Evolutionary conservation across 2,113 vertebrate genomes (phyloP), one percentile per base, ranked within the genome.

Genomic region (Nothobranchius furzeri): DNA sequence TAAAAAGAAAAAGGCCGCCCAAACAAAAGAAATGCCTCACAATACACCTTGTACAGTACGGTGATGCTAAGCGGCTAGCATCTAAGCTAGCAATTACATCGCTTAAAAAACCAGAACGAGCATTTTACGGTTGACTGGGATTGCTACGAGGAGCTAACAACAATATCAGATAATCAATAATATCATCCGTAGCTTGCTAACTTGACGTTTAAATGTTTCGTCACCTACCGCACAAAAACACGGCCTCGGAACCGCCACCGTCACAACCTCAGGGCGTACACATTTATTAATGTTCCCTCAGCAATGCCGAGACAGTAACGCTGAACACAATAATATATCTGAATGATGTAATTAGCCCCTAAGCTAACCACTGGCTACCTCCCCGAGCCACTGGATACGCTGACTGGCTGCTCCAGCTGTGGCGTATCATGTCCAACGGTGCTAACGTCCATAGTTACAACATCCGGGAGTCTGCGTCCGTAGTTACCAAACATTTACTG

Each of bases 401-500:
- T 76, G 80, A 72, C 75, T 81, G 75, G 60, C 76, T 50, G 80
- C 64, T 54, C 79, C 86, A 81, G 71, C 80, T 80, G 70, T n/a
- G 76, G 58, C 11, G 70, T 61, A 73, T 75, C 30, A 75, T 15
- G 13, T 54, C 67, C 49, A 15, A 42, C 46, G 56, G 81, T 77
- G 52, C 53, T 70, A 46, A 65, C 25, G 65, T 59, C 83, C 81
- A 75, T 84, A 76, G 75, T 63, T 64, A 89, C 87, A 82, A 80
- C 83, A 81, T 86, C 85, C 83, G 68, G 85, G 58, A 56, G 1
- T 82, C 81, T 61, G 79, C 75, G 74, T 82, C 84, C 82, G 13
- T 86, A 67, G 88, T 74, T 64, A 87, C 82, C 65, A 72, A 69
- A 68, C 74, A 46, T 20, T 42, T 12, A 10, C 9, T 2, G 13